phyloP scores from a whole-genome alignment of 1,140 invertebrate genomes.

The Neuroterus valhalla region DNA sequence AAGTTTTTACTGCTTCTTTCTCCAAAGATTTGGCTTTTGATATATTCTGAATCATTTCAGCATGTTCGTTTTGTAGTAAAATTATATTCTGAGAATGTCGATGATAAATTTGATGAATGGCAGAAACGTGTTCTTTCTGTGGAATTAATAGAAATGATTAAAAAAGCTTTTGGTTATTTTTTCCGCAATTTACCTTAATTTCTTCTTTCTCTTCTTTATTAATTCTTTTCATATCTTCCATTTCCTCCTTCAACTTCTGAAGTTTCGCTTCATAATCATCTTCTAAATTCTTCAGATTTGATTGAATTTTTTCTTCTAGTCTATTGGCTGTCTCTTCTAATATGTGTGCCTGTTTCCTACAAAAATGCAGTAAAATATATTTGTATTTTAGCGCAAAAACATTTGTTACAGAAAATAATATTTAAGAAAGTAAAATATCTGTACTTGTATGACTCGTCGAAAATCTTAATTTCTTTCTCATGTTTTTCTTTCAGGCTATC shows the following conservation, averaged over 20 bases:
- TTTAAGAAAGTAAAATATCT: constrained; percentile 35
- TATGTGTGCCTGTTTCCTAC: constrained; percentile 66
- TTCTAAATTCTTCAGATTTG: constrained; percentile 62
- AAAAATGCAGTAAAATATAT: constrained; percentile 36
- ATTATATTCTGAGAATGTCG: constrained; percentile 61
- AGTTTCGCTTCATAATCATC: constrained; percentile 65
- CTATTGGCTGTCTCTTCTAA: constrained; percentile 63
- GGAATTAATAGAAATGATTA: constrained; percentile 20
- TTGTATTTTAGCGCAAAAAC: constrained; percentile 14
- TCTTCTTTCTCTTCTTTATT: constrained; percentile 64
- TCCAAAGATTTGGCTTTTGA: constrained; percentile 65
- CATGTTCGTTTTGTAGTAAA: constrained; percentile 64
- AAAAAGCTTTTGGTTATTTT: constrained; percentile 4
- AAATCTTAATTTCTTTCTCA: constrained; percentile 64
- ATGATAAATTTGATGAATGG: constrained; percentile 61
- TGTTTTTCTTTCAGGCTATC: constrained; percentile 66
- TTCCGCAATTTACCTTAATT: constrained; percentile 57
- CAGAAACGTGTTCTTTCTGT: constrained; percentile 59
- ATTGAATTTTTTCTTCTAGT: constrained; percentile 62
- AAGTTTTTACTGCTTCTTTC: constrained; percentile 59
- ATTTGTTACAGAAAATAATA: constrained; percentile 33
- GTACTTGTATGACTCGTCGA: constrained; percentile 69
- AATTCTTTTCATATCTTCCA: constrained; percentile 58
- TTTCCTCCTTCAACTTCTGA: constrained; percentile 66
- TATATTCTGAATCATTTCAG: constrained; percentile 65